A percentile compares a stretch with the other conserved stretches of the same genome.
Conservation (phyloP, 2,113 vertebrate species). For the Piaya cayana region DNA sequence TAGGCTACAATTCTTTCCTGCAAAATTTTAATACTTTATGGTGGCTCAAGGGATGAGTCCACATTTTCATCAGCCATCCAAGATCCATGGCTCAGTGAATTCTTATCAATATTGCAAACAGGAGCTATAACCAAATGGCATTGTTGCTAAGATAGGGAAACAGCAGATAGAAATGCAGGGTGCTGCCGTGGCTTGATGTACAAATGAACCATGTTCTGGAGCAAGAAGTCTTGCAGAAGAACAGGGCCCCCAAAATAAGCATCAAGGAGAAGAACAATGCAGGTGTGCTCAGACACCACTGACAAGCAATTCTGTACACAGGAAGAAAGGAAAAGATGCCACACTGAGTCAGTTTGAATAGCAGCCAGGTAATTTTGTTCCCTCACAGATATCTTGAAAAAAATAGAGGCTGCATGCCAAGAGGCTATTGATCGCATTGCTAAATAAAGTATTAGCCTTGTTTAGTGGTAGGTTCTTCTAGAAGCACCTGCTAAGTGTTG, state of each 20-base stretch:
- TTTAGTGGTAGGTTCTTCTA: background rate
- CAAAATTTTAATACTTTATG: background rate
- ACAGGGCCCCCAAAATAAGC: rapidly evolving
- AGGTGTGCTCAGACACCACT: background rate
- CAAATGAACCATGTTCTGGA: background rate
- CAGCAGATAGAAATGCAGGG: background rate
- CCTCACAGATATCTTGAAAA: background rate
- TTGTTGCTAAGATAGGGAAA: background rate
- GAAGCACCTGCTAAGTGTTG: background rate
- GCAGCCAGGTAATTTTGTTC: background rate
- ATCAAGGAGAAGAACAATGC: rapidly evolving
- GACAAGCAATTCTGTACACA: background rate
- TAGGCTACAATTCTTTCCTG: background rate
- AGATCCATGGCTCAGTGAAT: background rate
- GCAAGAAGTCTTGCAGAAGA: background rate
- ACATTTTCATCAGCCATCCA: rapidly evolving
- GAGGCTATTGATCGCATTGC: background rate
- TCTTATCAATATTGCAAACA: background rate
- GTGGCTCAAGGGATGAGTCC: background rate
- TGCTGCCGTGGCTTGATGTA: background rate
- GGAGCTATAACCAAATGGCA: background rate
- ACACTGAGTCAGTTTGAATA: background rate
- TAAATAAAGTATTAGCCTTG: background rate
- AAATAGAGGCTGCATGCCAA: background rate
- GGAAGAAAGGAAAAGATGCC: background rate